Base-by-base conservation (phyloP, 2,113 vertebrate species). In the Ictalurus punctatus region DNA sequence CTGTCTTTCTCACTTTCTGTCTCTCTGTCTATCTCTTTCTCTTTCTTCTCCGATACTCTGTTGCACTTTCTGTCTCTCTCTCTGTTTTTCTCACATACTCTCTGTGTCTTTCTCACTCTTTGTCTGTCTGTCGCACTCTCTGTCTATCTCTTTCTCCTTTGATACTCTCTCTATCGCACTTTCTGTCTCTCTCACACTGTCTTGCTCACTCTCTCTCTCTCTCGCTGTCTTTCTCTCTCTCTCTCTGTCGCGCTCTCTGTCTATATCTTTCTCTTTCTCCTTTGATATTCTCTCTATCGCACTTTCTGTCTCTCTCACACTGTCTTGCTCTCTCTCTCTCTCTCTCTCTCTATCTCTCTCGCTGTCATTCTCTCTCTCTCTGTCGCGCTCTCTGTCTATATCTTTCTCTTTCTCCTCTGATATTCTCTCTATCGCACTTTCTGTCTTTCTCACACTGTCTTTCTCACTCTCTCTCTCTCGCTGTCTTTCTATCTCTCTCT, bases 161-260 rank as follows among this genome's bases (percentile, higher is more conserved):
- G 1, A 10, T 8, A 27, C 91, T 92, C 90, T 93, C 89, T 89
- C 89, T 84, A 86, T 89, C 0, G 7, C 91, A 92, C 90, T 93
- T 89, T 90, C 89, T 85, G 86, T 89, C 90, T 76, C 90, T 91
- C 92, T 91, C 87, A 73, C 52, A 67, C 79, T 65, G 30, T 84
- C 69, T 73, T 85, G 27, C 78, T 85, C 63, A 54, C 79, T 69
- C 30, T 34, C 37, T 21, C 10, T 30, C 19, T 34, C 78, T 86
- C 78, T 86, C 54, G 44, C 79, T 86, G 16, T 44, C 40, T 30
- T 25, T 34, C 40, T 23, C n/a, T 34, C 67, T 17, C 6, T 48
- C 56, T 19, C 9, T 59, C 17, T 44, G 4, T 59, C 25, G 6
- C 61, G 8, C 9, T 65, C 4, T 16, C 13, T 80, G 4, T 17